Base-by-base conservation (phyloP, 2,113 vertebrate species). In the Mobula birostris region DNA sequence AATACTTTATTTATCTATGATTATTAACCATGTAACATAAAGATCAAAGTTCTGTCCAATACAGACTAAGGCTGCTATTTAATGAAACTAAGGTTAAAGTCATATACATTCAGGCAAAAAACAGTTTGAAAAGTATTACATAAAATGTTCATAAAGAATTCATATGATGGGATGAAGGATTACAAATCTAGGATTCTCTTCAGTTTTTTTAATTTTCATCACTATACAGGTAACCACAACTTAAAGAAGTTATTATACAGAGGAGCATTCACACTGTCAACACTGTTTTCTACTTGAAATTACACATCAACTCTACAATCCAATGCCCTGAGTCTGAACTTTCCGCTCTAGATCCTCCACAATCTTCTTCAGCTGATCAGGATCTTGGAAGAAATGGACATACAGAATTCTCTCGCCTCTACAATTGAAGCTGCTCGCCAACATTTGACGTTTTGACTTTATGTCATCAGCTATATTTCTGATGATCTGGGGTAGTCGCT, bases 351-450 rank as follows among this genome's bases (percentile, higher is more conserved):
- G 96, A 92, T 97, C 97, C 95, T 98, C 97, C 76, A 99, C 97
- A 11, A 97, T 94, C 94, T 97, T 97, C 95, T 96, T 97, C 95
- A 99, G 96, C 66, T 96, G 95, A 5, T 96, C 95, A 94, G 97
- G 94, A 27, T 99, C 97, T 94, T 97, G 96, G 94, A 98, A 98
- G 96, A 98, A 99, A 95, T 97, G 96, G 70, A 98, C 95, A 94
- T 98, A 99, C 78, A 99, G 96, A 68, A 98, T 96, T 96, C 98
- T 97, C 96, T 99, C 97, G 94, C 96, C 96, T 94, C 96, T 97
- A 94, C 96, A 96, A 68, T 97, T 95, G 94, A 96, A 96, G 95
- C 95, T 97, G 94, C 96, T 97, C 83, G 98, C 96, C 94, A 99
- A 95, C 95, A 97, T 95, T 74, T 96, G 97, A 74, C 96, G 97